Base-by-base conservation (phyloP, 2,888 invertebrate species). In the Automeris io region DNA sequence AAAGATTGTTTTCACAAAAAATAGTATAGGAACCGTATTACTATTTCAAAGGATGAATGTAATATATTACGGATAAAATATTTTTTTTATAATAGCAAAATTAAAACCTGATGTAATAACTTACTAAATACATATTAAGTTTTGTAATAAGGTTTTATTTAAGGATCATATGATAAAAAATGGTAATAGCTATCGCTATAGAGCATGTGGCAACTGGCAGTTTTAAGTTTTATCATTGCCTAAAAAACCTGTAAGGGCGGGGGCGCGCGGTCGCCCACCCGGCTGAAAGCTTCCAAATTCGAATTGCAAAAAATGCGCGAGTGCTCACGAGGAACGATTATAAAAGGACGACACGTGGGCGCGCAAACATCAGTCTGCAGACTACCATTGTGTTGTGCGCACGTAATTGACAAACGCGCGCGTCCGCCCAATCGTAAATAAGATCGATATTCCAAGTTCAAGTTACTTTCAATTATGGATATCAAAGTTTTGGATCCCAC, bases 261-360 rank as follows among this genome's bases (percentile, higher is more conserved):
- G 79, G 79, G 77, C 72, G 70, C 64, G 60, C 67, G 52, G 57
- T 65, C 70, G 70, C 71, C 74, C 79, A 78, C 77, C 74, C 76
- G 70, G 76, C 82, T 81, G 81, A 82, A 83, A 85, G 81, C 82
- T 81, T 79, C 82, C 79, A 81, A 83, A 83, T 78, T 82, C 72
- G 64, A 77, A 78, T 75, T 70, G 80, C 82, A 86, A 82, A 72
- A 82, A 79, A 83, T 77, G 70, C 71, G 77, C 80, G 72, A 76
- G 64, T 67, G 74, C 68, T 60, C 70, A 47, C 72, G 69, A 72
- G 70, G 70, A 62, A 57, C 61, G 65, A 57, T 56, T 82, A 82
- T 85, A 85, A 74, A 85, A 74, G 64, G 49, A 51, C 55, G 70
- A 75, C 82, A 83, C 83, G 82, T 83, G 83, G 64, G 57, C 57